Conservation (phyloP, 2,797 vertebrate genomes). For the Telmatherina bonti region DNA sequence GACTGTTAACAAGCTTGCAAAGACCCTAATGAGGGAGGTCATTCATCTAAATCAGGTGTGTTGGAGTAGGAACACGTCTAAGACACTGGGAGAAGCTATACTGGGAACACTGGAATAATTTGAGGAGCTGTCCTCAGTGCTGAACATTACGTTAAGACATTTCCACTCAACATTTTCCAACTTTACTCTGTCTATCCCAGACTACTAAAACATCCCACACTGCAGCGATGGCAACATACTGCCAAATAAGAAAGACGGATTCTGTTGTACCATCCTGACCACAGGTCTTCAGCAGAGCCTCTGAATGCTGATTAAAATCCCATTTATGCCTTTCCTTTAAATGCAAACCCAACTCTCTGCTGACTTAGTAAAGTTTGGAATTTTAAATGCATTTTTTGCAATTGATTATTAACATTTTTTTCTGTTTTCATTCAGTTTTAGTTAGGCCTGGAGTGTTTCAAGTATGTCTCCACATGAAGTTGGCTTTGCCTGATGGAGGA, state of each 20-base stretch:
- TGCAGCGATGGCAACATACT: neutral
- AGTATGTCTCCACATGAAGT: neutral
- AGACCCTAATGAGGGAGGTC: too few species aligned
- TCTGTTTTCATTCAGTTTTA: neutral
- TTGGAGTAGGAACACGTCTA: too few species aligned
- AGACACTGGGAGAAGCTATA: too few species aligned
- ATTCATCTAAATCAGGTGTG: too few species aligned
- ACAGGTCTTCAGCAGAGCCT: neutral
- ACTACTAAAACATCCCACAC: neutral
- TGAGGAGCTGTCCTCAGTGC: conserved; percentile 73
- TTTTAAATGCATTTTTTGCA: neutral
- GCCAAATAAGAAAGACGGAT: neutral
- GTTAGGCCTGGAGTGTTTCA: neutral
- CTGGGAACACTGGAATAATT: neutral
- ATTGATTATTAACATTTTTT: neutral
- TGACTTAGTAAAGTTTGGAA: too few species aligned
- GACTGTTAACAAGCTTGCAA: too few species aligned
- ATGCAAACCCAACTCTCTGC: too few species aligned
- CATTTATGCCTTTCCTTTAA: too few species aligned
- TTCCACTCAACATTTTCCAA: neutral
- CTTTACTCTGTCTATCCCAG: neutral
- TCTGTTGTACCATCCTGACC: neutral
- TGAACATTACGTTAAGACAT: conserved; percentile 48
- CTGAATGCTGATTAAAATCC: too few species aligned
- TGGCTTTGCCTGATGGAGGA: neutral